A percentile compares a stretch with the other conserved stretches of the same genome.
Evolutionary conservation across 2,113 vertebrate species (phyloP).

Genomic region (Hylia prasina): DNA sequence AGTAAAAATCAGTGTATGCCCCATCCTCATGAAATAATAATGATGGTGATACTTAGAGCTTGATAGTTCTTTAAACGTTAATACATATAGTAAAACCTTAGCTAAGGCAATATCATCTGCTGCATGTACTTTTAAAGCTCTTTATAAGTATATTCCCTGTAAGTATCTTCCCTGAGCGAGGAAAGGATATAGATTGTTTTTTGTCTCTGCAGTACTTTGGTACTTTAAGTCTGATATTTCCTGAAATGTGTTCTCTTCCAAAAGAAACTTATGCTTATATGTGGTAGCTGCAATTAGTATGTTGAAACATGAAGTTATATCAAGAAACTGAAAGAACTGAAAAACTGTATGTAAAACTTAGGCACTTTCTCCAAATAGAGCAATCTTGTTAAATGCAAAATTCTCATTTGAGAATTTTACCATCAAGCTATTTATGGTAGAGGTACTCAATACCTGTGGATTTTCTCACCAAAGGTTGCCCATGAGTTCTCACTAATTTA

Average conservation of each 20-base stretch:
- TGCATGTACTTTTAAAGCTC: not conserved
- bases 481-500: not conserved
- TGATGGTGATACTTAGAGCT: not conserved
- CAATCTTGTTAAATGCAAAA: not conserved
- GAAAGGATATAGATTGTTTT: not conserved
- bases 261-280: not conserved
- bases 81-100: not conserved
- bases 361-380: not conserved
- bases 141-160: not conserved
- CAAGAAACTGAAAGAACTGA: not conserved
- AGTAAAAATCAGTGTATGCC: not conserved
- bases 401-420: not conserved
- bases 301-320: not conserved
- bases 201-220: not conserved
- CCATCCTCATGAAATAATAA: not conserved
- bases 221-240: not conserved
- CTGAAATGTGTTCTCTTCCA: not conserved
- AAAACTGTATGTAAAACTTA: no score
- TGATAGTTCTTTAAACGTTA: not conserved
- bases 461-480: not conserved
- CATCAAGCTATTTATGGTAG: not conserved
- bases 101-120: not conserved
- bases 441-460: not conserved
- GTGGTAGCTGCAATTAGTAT: not conserved
- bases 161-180: not conserved